Base-by-base conservation (phyloP, 2,113 vertebrate species). In the Guaruba guarouba region DNA sequence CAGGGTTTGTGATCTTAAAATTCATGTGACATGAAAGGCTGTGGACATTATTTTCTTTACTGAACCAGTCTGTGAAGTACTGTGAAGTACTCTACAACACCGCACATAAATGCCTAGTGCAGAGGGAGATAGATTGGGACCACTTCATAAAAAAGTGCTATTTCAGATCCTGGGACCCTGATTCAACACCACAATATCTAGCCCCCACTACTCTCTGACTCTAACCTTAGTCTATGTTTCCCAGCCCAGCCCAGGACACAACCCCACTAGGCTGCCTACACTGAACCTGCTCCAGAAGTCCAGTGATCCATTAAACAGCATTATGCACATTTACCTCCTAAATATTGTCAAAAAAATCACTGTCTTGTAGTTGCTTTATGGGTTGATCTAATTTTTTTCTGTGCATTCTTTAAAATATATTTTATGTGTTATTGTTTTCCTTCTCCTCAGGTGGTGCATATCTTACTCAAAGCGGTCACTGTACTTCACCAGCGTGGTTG, bases 31-130 rank as follows among this genome's bases (percentile, higher is more conserved):
- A 11, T 31, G 52, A 75, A 92, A 92, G 35, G 24, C 41, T 33
- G 25, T 10, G 31, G 73, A 28, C 4, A 10, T 39, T 27, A 17
- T 81, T 88, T 75, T n/a, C 69, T 57, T 74, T 29, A 18, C 7
- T 55, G 78, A 52, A 79, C 9, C 15, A 11, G 9, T 11, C n/a
- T 44, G 90, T 11, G 62, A 44, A 9, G 8, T 9, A 25, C 18
- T 0, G 3, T 33, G 54, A 63, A 83, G 75, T 6, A 5, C 3
- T 64, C 7, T 7, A 33, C 49, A 43, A 2, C 31, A 33, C 29
- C 3, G 0, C 25, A 17, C 2, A 3, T 14, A 51, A 52, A 37
- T 29, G 19, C 14, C 0, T 0, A 16, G 28, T 24, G 28, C 39
- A 27, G 37, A 59, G 55, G 17, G n/a, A 39, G 27, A 7, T 1